phyloP scores from a whole-genome alignment of 1,140 invertebrate genomes.

The Drosophila lacertosa region DNA sequence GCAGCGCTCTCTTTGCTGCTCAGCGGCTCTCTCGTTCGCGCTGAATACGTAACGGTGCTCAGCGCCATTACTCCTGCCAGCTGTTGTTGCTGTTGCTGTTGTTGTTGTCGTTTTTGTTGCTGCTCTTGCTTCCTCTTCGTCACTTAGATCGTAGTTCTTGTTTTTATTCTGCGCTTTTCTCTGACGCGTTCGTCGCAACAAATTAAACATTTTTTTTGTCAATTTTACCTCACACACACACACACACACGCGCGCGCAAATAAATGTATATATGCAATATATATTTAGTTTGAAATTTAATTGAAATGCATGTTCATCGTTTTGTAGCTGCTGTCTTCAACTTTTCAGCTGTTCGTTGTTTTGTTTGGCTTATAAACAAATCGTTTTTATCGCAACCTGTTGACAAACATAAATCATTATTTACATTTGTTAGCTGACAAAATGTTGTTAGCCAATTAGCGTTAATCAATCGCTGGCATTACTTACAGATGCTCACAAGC shows the following conservation, averaged over 20 bases:
- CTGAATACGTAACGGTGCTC: slow-evolving; percentile 24
- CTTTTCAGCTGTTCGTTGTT: slow-evolving; percentile 41
- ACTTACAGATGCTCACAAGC: slow-evolving; percentile 38
- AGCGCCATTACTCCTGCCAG: slow-evolving; percentile 27
- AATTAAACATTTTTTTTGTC: slow-evolving; percentile 65
- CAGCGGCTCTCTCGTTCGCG: slow-evolving; percentile 13
- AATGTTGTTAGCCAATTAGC: slow-evolving; percentile 11
- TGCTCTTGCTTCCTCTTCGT: slow-evolving; percentile 53
- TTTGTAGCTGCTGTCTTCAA: slow-evolving; percentile 15
- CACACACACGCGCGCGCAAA: not conserved
- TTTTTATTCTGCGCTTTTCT: slow-evolving; percentile 61
- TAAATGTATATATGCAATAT: not conserved
- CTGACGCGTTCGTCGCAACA: slow-evolving; percentile 69
- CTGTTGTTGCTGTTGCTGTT: slow-evolving; percentile 17
- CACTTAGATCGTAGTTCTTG: slow-evolving; percentile 51
- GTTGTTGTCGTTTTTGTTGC: slow-evolving; percentile 12
- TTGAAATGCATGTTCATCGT: slow-evolving; percentile 43
- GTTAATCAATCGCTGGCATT: slow-evolving; percentile 23
- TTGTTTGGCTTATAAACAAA: slow-evolving; percentile 70
- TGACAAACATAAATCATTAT: slow-evolving; percentile 39
- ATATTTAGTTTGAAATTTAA: slow-evolving; percentile 3
- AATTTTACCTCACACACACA: slow-evolving; percentile 20
- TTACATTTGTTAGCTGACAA: slow-evolving; percentile 34
- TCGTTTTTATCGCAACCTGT: slow-evolving; percentile 69
- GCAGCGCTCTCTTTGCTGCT: slow-evolving; percentile 23